Percentiles rank a stretch among this genome's conserved stretches.
phyloP scores from a whole-genome alignment of 1,140 invertebrate species.

The Rhynchophorus ferrugineus region DNA sequence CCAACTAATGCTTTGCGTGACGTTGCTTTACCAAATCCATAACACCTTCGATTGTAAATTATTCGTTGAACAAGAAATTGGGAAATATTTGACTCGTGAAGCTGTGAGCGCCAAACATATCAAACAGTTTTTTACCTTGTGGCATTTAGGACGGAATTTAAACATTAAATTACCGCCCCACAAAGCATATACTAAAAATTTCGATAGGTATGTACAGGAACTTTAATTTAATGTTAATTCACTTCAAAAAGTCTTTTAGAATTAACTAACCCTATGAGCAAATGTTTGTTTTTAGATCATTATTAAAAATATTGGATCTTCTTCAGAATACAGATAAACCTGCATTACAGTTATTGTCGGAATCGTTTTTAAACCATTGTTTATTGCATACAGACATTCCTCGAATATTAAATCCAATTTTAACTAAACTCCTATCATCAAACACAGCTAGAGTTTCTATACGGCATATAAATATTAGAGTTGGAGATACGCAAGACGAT shows the following conservation, averaged over 20 bases:
- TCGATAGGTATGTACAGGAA: constrained; percentile 45
- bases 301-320: constrained; percentile 73
- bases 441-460: constrained; percentile 80
- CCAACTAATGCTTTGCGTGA: constrained; percentile 56
- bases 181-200: constrained; percentile 40
- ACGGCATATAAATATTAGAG: constrained; percentile 71
- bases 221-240: not conserved
- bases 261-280: not conserved
- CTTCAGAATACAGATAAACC: constrained; percentile 59
- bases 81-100: constrained; percentile 45
- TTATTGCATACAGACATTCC: constrained; percentile 69
- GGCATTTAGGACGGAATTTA: constrained; percentile 70
- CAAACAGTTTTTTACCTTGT: constrained; percentile 67
- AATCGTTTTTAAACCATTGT: constrained; percentile 66
- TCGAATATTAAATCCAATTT: constrained; percentile 70
- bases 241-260: not conserved
- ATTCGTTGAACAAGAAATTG: constrained; percentile 64
- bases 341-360: constrained; percentile 60
- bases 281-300: constrained; percentile 46
- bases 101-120: constrained; percentile 55
- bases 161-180: constrained; percentile 42
- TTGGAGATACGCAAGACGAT: constrained; percentile 48
- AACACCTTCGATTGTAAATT: constrained; percentile 54
- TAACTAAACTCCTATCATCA: constrained; percentile 71
- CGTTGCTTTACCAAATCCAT: constrained; percentile 62